Evolutionary conservation across 2,113 vertebrate species (phyloP).

Genomic region (Rhadina sibilatrix): DNA sequence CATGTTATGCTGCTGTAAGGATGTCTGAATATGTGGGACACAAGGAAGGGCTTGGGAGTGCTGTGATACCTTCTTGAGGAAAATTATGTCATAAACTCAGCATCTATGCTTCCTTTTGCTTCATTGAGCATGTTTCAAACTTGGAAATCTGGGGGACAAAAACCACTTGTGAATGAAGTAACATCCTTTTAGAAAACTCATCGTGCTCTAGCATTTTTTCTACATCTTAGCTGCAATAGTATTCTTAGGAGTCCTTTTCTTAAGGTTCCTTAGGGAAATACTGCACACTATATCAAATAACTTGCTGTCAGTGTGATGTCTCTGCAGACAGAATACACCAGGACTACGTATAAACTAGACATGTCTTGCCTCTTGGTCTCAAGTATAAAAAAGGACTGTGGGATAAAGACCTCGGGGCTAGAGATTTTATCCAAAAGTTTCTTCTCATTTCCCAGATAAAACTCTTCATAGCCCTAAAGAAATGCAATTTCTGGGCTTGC

Average conservation of each 20-base stretch:
- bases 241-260: not conserved
- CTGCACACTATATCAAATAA: fast-evolving
- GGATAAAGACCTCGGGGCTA: not conserved
- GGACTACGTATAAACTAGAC: not conserved
- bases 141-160: not conserved
- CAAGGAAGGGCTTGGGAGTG: not conserved
- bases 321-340: not conserved
- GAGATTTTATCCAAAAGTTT: not conserved
- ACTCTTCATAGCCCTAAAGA: not conserved
- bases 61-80: not conserved
- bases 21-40: not conserved
- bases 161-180: not conserved
- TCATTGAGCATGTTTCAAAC: not conserved
- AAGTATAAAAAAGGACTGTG: not conserved
- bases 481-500: not conserved
- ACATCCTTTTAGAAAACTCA: not conserved
- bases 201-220: fast-evolving
- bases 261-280: not conserved
- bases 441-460: not conserved
- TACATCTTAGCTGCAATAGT: not conserved
- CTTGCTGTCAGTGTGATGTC: not conserved
- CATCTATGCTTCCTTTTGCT: not conserved
- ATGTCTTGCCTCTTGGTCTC: not conserved
- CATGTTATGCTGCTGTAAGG: not conserved
- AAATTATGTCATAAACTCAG: not conserved